phyloP scores from a whole-genome alignment of 2,888 invertebrate species.

The Eilema depressum region DNA sequence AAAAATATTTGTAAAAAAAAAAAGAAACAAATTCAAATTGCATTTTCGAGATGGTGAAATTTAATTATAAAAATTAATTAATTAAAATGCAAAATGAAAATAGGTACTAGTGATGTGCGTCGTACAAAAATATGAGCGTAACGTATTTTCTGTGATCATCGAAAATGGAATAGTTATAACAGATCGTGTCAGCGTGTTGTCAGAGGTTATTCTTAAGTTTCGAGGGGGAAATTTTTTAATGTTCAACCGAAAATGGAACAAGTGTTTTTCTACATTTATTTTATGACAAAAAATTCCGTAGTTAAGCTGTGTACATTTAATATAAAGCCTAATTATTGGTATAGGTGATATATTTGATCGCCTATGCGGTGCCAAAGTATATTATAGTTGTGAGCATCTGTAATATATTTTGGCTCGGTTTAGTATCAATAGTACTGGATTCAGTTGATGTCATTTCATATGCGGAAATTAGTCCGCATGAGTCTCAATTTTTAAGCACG shows the following conservation, averaged over 20 bases:
- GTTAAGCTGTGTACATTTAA: conserved; percentile 84
- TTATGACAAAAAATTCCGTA: conserved; percentile 81
- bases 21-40: conserved; percentile 55
- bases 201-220: conserved; percentile 82
- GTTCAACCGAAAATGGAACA: conserved; percentile 66
- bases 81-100: conserved; percentile 60
- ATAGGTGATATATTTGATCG: conserved; percentile 55
- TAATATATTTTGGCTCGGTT: conserved; percentile 55
- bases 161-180: conserved; percentile 80
- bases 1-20: conserved; percentile 60
- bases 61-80: conserved; percentile 66
- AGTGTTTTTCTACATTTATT: conserved; percentile 80
- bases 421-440: conserved; percentile 84
- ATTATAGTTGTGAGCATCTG: conserved; percentile 48
- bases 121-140: conserved; percentile 62
- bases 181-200: conserved; percentile 78
- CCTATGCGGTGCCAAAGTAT: conserved; percentile 41
- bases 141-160: conserved; percentile 82
- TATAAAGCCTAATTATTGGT: conserved; percentile 77
- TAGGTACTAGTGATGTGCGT: conserved; percentile 55
- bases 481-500: conserved; percentile 66
- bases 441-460: conserved; percentile 66
- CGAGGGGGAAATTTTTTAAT: conserved; percentile 77
- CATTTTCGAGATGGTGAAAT: conserved; percentile 71
- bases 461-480: conserved; percentile 36